These are phyloP conservation scores for Nothura maculosa DNA, from an alignment of 2,797 vertebrate genomes.

Conservation along the genomic window DNA sequence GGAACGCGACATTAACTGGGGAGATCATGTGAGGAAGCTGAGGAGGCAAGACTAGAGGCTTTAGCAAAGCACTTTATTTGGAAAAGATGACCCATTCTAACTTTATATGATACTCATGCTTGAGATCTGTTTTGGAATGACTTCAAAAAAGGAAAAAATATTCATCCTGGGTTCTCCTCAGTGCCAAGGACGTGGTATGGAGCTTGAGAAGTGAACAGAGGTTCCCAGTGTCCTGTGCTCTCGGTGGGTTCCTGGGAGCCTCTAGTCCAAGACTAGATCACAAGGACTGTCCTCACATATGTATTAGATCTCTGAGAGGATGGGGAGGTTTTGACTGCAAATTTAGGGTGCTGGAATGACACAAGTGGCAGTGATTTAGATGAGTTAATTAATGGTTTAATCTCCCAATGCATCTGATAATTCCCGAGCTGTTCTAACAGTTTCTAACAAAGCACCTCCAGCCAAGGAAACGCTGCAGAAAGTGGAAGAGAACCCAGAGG, in stretches of 20 bases:
- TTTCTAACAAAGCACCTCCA: background rate
- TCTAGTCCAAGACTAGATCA: background rate
- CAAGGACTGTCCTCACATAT: background rate
- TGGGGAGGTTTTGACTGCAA: background rate
- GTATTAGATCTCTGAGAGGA: background rate
- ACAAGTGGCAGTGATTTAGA: background rate
- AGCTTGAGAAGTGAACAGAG: background rate
- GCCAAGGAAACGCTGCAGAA: background rate
- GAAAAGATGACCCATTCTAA: background rate
- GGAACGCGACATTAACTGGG: too few species aligned
- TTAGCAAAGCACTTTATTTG: background rate
- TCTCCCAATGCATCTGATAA: background rate
- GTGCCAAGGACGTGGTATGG: background rate
- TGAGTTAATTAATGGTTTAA: background rate
- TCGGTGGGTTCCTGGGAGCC: background rate
- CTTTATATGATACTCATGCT: background rate
- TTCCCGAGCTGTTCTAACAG: background rate
- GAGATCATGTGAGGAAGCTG: background rate
- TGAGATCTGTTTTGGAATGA: background rate
- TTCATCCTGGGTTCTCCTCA: background rate
- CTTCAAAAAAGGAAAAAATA: background rate
- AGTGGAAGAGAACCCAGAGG: background rate
- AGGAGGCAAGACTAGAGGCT: background rate
- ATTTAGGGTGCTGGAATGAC: background rate
- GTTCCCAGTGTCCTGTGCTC: background rate